These are phyloP conservation scores for Musca vetustissima DNA, from an alignment of 1,140 invertebrate species.

Conservation along the genomic window DNA sequence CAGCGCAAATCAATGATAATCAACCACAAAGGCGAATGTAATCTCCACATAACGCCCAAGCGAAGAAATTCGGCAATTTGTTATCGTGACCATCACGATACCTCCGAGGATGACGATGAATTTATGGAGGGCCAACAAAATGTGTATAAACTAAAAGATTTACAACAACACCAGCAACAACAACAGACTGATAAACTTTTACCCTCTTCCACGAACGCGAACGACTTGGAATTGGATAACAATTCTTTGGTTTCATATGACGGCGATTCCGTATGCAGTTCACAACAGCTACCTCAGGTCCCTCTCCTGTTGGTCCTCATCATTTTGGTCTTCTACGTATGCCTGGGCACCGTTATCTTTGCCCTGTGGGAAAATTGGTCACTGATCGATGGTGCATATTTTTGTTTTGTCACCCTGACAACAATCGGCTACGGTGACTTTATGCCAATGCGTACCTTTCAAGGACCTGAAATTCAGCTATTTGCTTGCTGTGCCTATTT, in stretches of 20 bases:
- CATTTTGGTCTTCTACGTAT: slow-evolving; percentile 71
- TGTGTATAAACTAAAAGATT: slow-evolving; percentile 7
- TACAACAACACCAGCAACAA: slow-evolving; percentile 1
- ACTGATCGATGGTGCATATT: slow-evolving; percentile 81
- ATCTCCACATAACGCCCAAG: slow-evolving; percentile 13
- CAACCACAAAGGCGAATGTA: slow-evolving; percentile 18
- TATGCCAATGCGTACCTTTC: slow-evolving; percentile 67
- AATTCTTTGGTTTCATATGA: slow-evolving; percentile 2
- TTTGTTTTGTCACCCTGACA: slow-evolving; percentile 84
- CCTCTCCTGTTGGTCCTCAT: slow-evolving; percentile 72
- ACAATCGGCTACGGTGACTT: slow-evolving; percentile 87
- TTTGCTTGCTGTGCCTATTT: slow-evolving; percentile 84
- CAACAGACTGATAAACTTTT: slow-evolving; percentile 15
- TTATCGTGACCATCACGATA: slow-evolving; percentile 44
- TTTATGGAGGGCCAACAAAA: slow-evolving; percentile 42
- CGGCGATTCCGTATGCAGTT: slow-evolving; percentile 5
- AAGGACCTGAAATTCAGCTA: slow-evolving; percentile 69
- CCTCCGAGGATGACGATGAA: slow-evolving; percentile 48
- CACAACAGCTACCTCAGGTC: slow-evolving; percentile 58
- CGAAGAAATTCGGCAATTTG: slow-evolving; percentile 16
- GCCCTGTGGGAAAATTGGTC: slow-evolving; percentile 76
- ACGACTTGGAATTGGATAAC: slow-evolving; percentile 26
- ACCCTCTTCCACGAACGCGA: neutral
- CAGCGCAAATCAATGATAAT: slow-evolving; percentile 38
- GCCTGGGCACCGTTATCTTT: slow-evolving; percentile 71